phyloP scores from a whole-genome alignment of 2,113 vertebrate species.

The Campylorhamphus procurvoides region DNA sequence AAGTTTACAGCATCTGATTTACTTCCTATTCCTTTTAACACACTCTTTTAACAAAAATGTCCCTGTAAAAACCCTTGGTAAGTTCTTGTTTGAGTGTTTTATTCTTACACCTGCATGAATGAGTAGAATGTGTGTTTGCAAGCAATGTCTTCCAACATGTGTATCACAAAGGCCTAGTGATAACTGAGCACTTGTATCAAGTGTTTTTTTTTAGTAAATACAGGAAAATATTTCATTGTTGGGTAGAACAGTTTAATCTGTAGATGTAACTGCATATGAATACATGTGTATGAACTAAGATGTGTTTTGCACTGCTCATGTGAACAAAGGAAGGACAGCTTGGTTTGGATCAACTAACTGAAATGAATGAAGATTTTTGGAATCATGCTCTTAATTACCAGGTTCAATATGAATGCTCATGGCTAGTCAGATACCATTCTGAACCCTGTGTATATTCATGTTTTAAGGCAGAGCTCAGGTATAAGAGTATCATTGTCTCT shows the following conservation, averaged over 20 bases:
- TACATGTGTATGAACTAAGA: background rate
- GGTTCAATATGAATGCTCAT: background rate
- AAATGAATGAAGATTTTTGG: background rate
- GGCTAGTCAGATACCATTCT: background rate
- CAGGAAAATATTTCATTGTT: background rate
- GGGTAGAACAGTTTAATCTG: background rate
- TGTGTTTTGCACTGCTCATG: background rate
- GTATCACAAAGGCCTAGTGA: background rate
- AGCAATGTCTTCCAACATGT: background rate
- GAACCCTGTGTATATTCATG: background rate
- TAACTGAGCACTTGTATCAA: background rate
- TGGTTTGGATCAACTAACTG: background rate
- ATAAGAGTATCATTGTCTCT: background rate
- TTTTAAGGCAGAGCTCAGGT: background rate
- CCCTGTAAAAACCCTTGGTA: conserved; percentile 66
- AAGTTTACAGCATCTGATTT: conserved; percentile 70
- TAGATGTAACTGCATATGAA: background rate
- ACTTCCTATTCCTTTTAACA: conserved; percentile 71
- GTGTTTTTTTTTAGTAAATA: background rate
- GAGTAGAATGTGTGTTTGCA: conserved; percentile 16
- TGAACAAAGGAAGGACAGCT: background rate
- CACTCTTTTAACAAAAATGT: conserved; percentile 68
- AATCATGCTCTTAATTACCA: background rate
- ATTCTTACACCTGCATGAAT: conserved; percentile 48
- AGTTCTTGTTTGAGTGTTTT: conserved; percentile 57